A percentile compares a stretch with the other conserved stretches of the same genome.
These are phyloP conservation scores for Mus minutoides DNA, from an alignment of 2,797 vertebrate species.

Conservation along the genomic window DNA sequence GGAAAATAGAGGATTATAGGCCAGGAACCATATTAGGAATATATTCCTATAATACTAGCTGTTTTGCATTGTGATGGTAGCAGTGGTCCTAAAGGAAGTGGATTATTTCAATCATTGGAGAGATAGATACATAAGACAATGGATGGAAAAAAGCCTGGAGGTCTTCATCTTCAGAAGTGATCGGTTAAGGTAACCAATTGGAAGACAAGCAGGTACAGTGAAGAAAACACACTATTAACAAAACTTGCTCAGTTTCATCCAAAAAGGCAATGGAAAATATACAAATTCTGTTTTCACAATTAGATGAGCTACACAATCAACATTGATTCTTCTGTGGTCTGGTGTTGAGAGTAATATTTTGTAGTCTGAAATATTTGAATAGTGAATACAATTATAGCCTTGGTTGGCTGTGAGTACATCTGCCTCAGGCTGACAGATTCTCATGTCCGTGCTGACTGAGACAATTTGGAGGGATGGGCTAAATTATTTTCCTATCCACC, in stretches of 20 bases:
- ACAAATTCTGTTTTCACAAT: conserved; percentile 41
- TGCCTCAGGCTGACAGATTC: conserved; percentile 60
- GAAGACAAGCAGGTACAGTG: neutral
- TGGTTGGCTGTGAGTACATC: conserved; percentile 54
- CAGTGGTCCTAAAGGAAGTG: neutral
- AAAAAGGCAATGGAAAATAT: conserved; percentile 34
- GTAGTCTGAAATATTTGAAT: conserved; percentile 72
- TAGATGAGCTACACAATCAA: conserved; percentile 50
- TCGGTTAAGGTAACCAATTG: neutral
- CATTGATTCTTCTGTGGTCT: conserved; percentile 66
- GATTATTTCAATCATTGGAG: neutral
- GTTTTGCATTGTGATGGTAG: neutral
- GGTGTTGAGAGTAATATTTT: conserved; percentile 60
- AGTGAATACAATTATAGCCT: conserved; percentile 72
- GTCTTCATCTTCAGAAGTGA: neutral
- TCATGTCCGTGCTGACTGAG: conserved; percentile 75
- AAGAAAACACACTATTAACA: neutral
- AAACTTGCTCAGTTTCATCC: conserved; percentile 38
- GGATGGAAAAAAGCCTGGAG: neutral
- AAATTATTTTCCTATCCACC: conserved; percentile 81
- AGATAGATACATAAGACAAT: neutral
- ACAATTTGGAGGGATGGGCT: conserved; percentile 76
- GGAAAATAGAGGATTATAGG: neutral
- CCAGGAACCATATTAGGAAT: neutral
- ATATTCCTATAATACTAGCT: neutral